These are phyloP conservation scores for Gymnothorax reevesii DNA, from an alignment of 2,797 vertebrate genomes.

Conservation along the genomic window DNA sequence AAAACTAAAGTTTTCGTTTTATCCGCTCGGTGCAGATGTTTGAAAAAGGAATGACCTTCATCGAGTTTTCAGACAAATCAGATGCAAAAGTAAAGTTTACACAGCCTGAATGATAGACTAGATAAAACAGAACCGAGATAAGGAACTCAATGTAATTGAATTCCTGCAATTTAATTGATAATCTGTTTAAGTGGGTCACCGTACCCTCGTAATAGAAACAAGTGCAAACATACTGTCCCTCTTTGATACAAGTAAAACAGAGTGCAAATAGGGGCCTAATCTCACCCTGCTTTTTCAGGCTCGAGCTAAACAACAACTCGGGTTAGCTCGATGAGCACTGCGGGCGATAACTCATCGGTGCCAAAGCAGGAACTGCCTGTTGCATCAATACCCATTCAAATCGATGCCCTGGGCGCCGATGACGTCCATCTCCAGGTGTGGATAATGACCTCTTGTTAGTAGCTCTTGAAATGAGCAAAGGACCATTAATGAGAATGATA, in stretches of 20 bases:
- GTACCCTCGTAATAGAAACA: not conserved
- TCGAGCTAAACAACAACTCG: not conserved
- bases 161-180: conserved; percentile 1
- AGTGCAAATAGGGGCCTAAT: not conserved
- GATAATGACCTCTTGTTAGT: conserved; percentile 7
- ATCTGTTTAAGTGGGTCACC: not conserved
- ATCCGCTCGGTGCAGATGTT: not conserved
- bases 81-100: not conserved
- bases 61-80: not conserved
- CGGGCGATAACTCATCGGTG: too few species aligned
- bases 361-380: not conserved
- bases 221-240: not conserved
- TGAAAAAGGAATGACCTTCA: not conserved
- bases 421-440: not conserved
- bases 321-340: not conserved
- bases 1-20: not conserved
- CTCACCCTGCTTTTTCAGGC: not conserved
- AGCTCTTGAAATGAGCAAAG: not conserved
- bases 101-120: not conserved
- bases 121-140: not conserved
- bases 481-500: too few species aligned
- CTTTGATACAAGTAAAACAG: not conserved
- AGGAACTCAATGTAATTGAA: conserved; percentile 2
- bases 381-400: not conserved
- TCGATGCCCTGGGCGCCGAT: not conserved